Base-by-base conservation (phyloP, 1,140 invertebrate genomes). In the Lordiphosa collinella region DNA sequence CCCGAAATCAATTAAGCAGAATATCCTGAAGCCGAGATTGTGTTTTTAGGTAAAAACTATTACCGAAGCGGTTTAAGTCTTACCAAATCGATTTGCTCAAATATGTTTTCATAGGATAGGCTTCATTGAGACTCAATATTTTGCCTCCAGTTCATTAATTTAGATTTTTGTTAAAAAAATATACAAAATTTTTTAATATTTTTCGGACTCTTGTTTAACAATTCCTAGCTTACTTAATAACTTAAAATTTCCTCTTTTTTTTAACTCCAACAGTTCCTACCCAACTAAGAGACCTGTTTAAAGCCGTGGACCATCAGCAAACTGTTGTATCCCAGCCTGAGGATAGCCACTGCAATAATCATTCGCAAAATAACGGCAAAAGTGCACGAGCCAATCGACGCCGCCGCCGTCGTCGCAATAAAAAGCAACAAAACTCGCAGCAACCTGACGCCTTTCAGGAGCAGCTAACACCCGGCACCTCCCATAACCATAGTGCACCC, bases 371-470 rank as follows among this genome's bases (percentile, higher is more conserved):
- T 62, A 86, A 67, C 63, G 64, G 69, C 4, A 88, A 85, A 57
- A 84, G 52, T 68, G 82, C 62, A 43, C 59, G 71, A 8, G 65
- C 86, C 36, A 70, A 70, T 48, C 79, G 76, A 40, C 86, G 86
- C 51, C 85, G 84, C 16, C 80, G 80, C 13, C 84, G 75, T 16
- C 70, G 86, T 57, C 80, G 86, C 29, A 88, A 86, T 58, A 88
- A 70, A 48, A 65, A 82, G 32, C 72, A 85, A 53, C 75, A 78
- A 16, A 85, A 87, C 70, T 87, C 63, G 32, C 61, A 84, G 14
- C 76, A 82, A 67, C 76, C 76, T 76, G 76, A 82, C 62, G 62
- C 55, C 37, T 63, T 84, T n/a, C 54, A 60, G 34, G 78, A 76
- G 67, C 76, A 82, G 76, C 44, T 82, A 82, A 82, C 76, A 84